These are phyloP conservation scores for Artibeus lituratus DNA, from an alignment of 2,797 vertebrate genomes.

Conservation along the genomic window DNA sequence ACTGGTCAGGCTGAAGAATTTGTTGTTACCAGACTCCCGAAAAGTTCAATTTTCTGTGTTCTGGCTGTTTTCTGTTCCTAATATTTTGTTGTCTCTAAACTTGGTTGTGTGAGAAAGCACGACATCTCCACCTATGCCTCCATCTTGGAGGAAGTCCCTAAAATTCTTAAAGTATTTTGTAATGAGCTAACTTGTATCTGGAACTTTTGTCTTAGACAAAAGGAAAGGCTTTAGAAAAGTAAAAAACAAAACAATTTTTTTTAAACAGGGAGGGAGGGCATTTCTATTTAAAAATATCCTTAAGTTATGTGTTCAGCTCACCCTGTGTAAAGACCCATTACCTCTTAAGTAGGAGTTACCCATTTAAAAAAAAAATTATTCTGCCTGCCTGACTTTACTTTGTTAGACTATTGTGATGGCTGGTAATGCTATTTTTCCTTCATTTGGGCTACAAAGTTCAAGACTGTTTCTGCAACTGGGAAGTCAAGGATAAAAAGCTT, in stretches of 20 bases:
- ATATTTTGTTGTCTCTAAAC: too few relatives aligned
- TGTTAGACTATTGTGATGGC: neutral
- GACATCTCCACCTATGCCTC: too few relatives aligned
- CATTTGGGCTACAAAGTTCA: neutral
- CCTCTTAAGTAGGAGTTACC: neutral
- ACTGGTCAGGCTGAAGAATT: too few relatives aligned
- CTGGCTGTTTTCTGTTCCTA: too few relatives aligned
- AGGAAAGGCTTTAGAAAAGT: neutral
- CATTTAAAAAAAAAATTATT: neutral
- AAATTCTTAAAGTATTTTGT: neutral
- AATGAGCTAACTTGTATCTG: neutral
- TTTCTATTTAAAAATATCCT: neutral
- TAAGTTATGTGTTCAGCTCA: neutral
- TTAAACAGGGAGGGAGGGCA: neutral
- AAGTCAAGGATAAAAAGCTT: neutral
- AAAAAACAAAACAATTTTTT: neutral
- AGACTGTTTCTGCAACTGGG: neutral
- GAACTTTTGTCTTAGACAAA: neutral
- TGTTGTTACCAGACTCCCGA: too few relatives aligned
- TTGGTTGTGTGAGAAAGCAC: too few relatives aligned
- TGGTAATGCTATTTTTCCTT: neutral
- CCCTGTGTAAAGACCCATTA: neutral
- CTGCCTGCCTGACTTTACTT: neutral
- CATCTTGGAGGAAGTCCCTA: too few relatives aligned
- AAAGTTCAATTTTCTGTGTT: too few relatives aligned